phyloP scores from a whole-genome alignment of 64 coral and sea anemone genomes.

The Pachyseris speciosa region DNA sequence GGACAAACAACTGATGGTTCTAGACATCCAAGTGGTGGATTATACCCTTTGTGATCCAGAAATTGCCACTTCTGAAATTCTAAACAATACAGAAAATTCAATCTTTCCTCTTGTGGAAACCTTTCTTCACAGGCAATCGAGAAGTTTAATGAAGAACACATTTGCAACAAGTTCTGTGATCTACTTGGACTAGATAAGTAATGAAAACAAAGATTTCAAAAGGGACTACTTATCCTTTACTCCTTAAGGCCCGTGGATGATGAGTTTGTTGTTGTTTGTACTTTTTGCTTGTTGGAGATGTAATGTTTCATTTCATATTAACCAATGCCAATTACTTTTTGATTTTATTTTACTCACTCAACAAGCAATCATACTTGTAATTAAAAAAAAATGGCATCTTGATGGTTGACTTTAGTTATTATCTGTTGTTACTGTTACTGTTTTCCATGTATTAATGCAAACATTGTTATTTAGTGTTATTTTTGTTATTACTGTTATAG shows the following conservation, averaged over 20 bases:
- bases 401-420: neutral
- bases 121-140: constrained; percentile 29
- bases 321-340: neutral
- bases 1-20: constrained; percentile 74
- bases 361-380: neutral
- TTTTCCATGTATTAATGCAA: neutral
- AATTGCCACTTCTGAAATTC: constrained; percentile 53
- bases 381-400: neutral
- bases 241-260: too few species aligned
- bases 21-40: constrained; percentile 69
- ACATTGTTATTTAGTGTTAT: neutral
- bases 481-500: neutral
- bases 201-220: neutral
- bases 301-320: neutral
- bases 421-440: neutral
- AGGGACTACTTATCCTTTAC: too few species aligned
- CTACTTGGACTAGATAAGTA: constrained; percentile 27
- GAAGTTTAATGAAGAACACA: constrained; percentile 66
- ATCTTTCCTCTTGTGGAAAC: constrained; percentile 76
- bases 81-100: constrained; percentile 48
- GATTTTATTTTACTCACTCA: neutral
- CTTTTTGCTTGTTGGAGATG: neutral
- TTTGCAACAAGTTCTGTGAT: constrained; percentile 63
- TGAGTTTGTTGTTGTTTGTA: neutral
- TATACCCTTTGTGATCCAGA: constrained; percentile 63